Conservation (phyloP, 2,113 vertebrate species). For the Pteruthius melanotis region DNA sequence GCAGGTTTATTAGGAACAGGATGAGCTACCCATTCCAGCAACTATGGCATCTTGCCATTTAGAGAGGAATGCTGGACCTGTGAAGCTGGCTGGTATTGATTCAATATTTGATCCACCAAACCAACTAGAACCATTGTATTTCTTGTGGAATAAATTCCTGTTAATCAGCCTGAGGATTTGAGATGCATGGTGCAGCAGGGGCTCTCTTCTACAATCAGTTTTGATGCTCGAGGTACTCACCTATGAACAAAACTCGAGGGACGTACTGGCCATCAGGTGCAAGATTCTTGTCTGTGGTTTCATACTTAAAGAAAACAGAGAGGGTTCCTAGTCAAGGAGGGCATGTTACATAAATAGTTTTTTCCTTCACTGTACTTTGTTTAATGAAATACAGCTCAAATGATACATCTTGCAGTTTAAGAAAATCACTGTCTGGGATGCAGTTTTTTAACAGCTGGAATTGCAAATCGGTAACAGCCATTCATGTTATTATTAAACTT, state of each 20-base stretch:
- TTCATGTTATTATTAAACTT: not conserved
- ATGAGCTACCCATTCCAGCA: not conserved
- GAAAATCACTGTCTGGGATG: not conserved
- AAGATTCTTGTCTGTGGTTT: constrained; percentile 94
- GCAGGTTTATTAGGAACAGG: not conserved
- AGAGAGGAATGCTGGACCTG: not conserved
- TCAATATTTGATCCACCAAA: not conserved
- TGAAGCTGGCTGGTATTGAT: not conserved
- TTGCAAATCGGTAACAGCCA: not conserved
- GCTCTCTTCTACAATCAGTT: not conserved
- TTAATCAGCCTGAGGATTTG: not conserved
- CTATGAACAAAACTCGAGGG: constrained; percentile 91
- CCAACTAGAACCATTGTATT: not conserved
- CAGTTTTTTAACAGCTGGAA: not conserved
- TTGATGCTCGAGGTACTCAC: constrained; percentile 74
- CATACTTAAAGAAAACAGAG: constrained; percentile 78
- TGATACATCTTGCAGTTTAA: not conserved
- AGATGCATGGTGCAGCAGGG: not conserved
- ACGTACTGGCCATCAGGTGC: constrained; percentile 94
- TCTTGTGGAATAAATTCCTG: not conserved
- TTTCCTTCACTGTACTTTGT: not conserved
- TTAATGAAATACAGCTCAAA: not conserved
- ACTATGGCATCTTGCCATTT: not conserved
- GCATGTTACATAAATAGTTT: not conserved
- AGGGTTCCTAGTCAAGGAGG: not conserved